Conservation (phyloP, 2,888 invertebrate species). For the Euclidia mi region DNA sequence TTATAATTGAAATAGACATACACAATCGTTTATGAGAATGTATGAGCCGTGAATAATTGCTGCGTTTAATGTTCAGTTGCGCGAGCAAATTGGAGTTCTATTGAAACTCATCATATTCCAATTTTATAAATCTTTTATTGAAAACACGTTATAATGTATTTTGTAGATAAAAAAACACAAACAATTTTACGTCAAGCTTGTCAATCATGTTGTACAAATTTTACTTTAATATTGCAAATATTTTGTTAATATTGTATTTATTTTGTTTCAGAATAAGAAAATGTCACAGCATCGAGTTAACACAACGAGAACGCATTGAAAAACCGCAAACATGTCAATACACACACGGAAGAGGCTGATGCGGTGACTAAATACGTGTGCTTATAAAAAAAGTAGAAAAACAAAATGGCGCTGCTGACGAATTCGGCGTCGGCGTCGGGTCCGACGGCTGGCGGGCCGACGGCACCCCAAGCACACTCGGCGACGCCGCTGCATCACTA, state of each 20-base stretch:
- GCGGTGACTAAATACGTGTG: conserved; percentile 78
- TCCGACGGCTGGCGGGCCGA: conserved; percentile 76
- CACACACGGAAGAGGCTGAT: conserved; percentile 74
- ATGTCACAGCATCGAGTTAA: conserved; percentile 37
- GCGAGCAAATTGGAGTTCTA: conserved; percentile 50
- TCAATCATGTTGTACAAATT: too few relatives aligned
- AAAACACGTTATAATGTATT: conserved; percentile 16
- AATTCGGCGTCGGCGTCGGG: conserved; percentile 81
- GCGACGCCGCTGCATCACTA: conserved; percentile 89
- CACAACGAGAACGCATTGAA: conserved; percentile 44
- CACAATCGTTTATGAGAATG: conserved; percentile 65
- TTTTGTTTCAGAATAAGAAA: conserved; percentile 44
- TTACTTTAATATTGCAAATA: neutral
- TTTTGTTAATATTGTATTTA: neutral
- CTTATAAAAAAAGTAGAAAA: conserved; percentile 44
- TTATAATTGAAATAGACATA: conserved; percentile 74
- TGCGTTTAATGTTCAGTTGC: conserved; percentile 45
- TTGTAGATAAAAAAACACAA: neutral
- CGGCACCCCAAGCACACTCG: conserved; percentile 84
- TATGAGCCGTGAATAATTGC: conserved; percentile 77
- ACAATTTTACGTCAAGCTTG: too few relatives aligned
- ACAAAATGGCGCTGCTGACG: conserved; percentile 84
- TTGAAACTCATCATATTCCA: conserved; percentile 49
- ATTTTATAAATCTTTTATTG: conserved; percentile 31
- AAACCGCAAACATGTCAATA: conserved; percentile 64